Percentiles rank a stretch among this genome's conserved stretches.
phyloP scores from a whole-genome alignment of 64 coral and sea anemone genomes.

The Montipora capricornis region DNA sequence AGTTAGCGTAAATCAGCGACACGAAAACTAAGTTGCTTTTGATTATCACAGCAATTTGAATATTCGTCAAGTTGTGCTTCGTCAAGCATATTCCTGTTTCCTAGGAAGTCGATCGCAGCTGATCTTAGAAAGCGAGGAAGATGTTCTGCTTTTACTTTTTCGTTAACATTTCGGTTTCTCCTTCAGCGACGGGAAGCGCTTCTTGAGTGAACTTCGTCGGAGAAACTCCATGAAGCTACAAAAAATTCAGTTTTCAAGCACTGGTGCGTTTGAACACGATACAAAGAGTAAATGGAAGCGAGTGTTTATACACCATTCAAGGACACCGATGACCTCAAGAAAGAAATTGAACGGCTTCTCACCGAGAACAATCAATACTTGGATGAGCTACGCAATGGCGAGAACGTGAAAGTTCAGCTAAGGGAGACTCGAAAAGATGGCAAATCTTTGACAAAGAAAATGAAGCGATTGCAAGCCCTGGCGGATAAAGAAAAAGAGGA shows the following conservation, averaged over 20 bases:
- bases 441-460: conserved; percentile 24
- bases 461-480: conserved; percentile 1
- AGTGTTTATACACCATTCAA: background rate
- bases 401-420: conserved; percentile 16
- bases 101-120: background rate
- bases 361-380: background rate
- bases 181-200: conserved; percentile 15
- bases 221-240: conserved; percentile 20
- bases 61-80: background rate
- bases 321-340: background rate
- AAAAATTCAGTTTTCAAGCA: background rate
- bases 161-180: background rate
- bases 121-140: conserved; percentile 10
- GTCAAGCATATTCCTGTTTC: background rate
- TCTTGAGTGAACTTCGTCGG: background rate
- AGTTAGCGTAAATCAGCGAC: background rate
- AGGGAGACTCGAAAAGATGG: conserved; percentile 30
- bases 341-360: conserved; percentile 1
- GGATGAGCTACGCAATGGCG: conserved; percentile 4
- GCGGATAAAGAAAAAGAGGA: background rate
- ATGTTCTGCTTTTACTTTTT: background rate
- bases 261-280: background rate
- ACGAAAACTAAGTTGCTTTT: background rate
- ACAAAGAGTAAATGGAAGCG: background rate
- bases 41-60: background rate